Evolutionary conservation across 2,797 vertebrate genomes (phyloP), one percentile per base, ranked within the genome.

Genomic region (Hapalemur alaotrensis): DNA sequence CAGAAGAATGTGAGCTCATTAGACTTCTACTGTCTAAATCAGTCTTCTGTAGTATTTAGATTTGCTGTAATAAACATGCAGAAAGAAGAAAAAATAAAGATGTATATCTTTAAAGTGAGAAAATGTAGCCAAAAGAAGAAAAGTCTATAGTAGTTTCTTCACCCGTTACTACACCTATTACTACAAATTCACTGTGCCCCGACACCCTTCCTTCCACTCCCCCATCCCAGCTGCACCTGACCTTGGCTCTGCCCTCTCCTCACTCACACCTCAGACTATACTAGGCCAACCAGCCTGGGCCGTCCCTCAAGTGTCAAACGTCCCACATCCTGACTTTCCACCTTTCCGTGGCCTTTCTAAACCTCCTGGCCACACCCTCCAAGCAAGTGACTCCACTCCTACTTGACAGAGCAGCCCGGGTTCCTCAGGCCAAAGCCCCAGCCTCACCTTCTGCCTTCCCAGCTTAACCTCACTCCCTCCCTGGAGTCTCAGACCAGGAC

Each of bases 111-210:
- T n/a, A 73, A 22, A 15, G 12, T 72, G 28, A 15, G 17, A 79
- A 86, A 63, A 80, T 7, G 25, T 18, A 50, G 13, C 54, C 54
- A 20, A 88, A 43, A 25, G 4, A 50, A 50, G 38, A 48, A n/a
- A 13, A n/a, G 32, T 2, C 20, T 28, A 5, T 5, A 1, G 48
- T 32, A 3, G 69, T 12, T 59, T 15, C 23, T 38, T 65, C 32
- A 6, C 15, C 5, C 2, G 2, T 0, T 9, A 13, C 57, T 59
- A 59, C 11, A 59, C 9, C 46, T 28, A 1, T 41, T 4, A n/a
- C 43, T 17, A 28, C 54, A 43, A 10, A 22, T 17, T 11, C 57
- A 10, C 4, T 2, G 11, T 32, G 17, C 17, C 35, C n/a, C 6
- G 1, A 25, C 0, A 7, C 10, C 50, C 35, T 67, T 17, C 48